phyloP scores from a whole-genome alignment of 1,140 invertebrate species.

The Campodea augens region DNA sequence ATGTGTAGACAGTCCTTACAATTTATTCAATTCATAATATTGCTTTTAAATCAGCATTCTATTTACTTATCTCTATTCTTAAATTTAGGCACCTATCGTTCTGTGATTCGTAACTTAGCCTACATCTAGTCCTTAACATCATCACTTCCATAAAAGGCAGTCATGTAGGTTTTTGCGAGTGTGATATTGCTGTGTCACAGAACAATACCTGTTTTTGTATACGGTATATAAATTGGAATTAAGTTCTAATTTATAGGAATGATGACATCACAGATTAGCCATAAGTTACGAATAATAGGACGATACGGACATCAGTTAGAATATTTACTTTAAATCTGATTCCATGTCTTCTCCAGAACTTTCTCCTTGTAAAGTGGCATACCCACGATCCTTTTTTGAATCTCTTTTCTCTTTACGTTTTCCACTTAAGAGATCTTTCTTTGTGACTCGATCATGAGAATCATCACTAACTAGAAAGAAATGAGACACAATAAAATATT shows the following conservation, averaged over 20 bases:
- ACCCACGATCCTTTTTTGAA: slow-evolving; percentile 59
- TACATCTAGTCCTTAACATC: no score
- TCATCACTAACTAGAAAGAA: slow-evolving; percentile 41
- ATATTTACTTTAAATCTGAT: slow-evolving; percentile 53
- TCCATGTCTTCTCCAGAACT: slow-evolving; percentile 73
- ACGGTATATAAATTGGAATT: background rate
- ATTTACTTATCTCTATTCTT: no score
- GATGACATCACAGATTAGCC: no score
- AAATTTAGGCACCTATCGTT: no score
- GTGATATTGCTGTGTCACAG: no score
- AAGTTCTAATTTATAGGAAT: background rate
- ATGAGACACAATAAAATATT: slow-evolving; percentile 11
- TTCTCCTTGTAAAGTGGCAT: slow-evolving; percentile 79
- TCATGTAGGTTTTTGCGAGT: no score
- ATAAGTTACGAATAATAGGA: background rate
- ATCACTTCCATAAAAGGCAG: no score
- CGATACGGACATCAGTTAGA: slow-evolving; percentile 3
- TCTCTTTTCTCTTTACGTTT: slow-evolving; percentile 64
- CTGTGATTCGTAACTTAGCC: no score
- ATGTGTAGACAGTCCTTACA: no score
- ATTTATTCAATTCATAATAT: no score
- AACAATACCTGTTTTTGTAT: no score
- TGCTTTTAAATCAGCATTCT: no score
- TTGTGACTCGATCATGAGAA: slow-evolving; percentile 49
- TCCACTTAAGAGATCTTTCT: slow-evolving; percentile 49